Evolutionary conservation across 64 coral and sea anemone species (phyloP).

Genomic region (Exaiptasia diaphana): DNA sequence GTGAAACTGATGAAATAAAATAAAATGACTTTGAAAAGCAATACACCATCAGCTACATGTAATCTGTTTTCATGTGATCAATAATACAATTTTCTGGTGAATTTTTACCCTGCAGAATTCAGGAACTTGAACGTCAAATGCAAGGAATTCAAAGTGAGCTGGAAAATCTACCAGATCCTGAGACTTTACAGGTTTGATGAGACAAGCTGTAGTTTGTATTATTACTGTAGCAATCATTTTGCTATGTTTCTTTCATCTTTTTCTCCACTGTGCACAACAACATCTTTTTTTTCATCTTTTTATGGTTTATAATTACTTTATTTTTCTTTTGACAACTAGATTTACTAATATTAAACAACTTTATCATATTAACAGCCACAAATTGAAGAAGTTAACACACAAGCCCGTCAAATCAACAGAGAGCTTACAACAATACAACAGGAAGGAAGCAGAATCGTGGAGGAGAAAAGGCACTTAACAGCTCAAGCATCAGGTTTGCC

Average conservation of each 20-base stretch:
- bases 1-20: neutral
- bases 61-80: too few relatives aligned
- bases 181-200: conserved; percentile 78
- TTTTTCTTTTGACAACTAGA: too few relatives aligned
- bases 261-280: too few relatives aligned
- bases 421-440: conserved; percentile 71
- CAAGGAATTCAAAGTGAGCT: conserved; percentile 76
- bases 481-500: conserved; percentile 65
- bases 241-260: too few relatives aligned
- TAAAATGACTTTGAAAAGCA: neutral
- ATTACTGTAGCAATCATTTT: too few relatives aligned
- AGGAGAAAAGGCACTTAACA: conserved; percentile 52
- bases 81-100: too few relatives aligned
- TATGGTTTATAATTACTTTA: too few relatives aligned
- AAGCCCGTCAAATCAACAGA: conserved; percentile 69
- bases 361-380: conserved; percentile 54
- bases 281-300: too few relatives aligned
- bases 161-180: conserved; percentile 68
- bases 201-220: too few relatives aligned
- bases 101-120: too few relatives aligned
- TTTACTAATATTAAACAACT: too few relatives aligned
- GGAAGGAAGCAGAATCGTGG: conserved; percentile 50
- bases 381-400: conserved; percentile 63
- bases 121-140: conserved; percentile 74
- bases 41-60: too few relatives aligned